Percentiles rank a stretch among this genome's conserved stretches.
These are phyloP conservation scores for Martes flavigula DNA, from an alignment of 2,797 vertebrate genomes.

Conservation along the genomic window DNA sequence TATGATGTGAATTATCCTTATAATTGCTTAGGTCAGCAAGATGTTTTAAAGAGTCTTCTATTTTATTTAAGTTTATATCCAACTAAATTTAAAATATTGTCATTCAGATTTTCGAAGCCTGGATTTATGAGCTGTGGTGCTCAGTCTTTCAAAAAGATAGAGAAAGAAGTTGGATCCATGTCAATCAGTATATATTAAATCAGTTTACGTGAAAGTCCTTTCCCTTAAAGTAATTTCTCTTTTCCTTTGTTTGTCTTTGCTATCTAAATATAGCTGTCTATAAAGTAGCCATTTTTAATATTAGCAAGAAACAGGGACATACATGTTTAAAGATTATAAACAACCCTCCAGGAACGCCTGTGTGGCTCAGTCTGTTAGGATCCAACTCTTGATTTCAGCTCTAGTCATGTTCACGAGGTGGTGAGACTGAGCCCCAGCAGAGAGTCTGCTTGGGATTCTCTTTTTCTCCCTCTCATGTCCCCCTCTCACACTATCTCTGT, in stretches of 20 bases:
- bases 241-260: not conserved
- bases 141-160: not conserved
- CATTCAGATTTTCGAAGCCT: not conserved
- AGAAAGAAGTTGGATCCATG: not conserved
- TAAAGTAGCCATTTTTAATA: not conserved
- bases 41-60: not conserved
- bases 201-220: not conserved
- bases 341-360: not conserved
- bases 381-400: not conserved
- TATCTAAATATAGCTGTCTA: not conserved
- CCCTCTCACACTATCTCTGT: not conserved
- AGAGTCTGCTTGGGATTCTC: not conserved
- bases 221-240: not conserved
- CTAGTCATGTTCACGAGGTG: fast-evolving
- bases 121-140: not conserved
- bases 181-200: not conserved
- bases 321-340: not conserved
- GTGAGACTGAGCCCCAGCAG: not conserved
- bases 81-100: not conserved
- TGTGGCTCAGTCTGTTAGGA: not conserved
- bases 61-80: slow-evolving; percentile 2
- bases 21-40: not conserved
- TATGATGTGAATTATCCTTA: not conserved
- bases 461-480: not conserved
- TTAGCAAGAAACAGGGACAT: not conserved